Base-by-base conservation (phyloP, 2,113 vertebrate species). In the Leiothrix lutea region DNA sequence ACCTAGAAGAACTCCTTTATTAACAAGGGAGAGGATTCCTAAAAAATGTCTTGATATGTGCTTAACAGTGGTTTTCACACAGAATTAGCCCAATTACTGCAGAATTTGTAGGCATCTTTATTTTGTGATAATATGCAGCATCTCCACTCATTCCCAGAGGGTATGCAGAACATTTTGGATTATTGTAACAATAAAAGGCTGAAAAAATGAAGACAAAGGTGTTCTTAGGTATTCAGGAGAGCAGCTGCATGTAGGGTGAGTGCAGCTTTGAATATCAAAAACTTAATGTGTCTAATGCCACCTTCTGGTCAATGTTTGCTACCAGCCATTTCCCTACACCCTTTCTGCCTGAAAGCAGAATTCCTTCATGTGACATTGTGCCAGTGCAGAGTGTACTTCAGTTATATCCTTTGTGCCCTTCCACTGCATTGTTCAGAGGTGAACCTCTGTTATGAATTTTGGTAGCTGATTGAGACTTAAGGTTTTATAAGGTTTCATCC, bases 201-300 rank as follows among this genome's bases (percentile, higher is more conserved):
- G 81, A 44, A 92, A 95, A 62, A 94, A 71, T 2, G 58, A 94
- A 95, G 86, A 96, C 91, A 94, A 96, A 97, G 81, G 72, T 95
- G 67, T 87, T 83, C 72, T 95, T 96, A 89, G 65, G 69, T 93
- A 95, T 96, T 96, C 88, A 90, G 70, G 61, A 94, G 64, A 95
- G 53, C 51, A 88, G 42, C 87, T 95, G 66, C 69, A 54, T 69
- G 45, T 83, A 85, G 80, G 48, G 45, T 67, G 79, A 94, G 47
- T 86, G 66, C 86, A 80, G 95, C 88, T 85, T 79, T 94, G 94
- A 95, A 87, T 96, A 91, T 92, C 74, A 96, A 96, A 95, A 97
- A 88, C 69, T 67, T 95, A 65, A 91, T 97, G 97, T 94, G 83
- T 85, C 73, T 96, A 94, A 95, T 94, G 97, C 97, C 97, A 97